Base-by-base conservation (phyloP, 2,888 invertebrate species). In the Apodemia duryi region DNA sequence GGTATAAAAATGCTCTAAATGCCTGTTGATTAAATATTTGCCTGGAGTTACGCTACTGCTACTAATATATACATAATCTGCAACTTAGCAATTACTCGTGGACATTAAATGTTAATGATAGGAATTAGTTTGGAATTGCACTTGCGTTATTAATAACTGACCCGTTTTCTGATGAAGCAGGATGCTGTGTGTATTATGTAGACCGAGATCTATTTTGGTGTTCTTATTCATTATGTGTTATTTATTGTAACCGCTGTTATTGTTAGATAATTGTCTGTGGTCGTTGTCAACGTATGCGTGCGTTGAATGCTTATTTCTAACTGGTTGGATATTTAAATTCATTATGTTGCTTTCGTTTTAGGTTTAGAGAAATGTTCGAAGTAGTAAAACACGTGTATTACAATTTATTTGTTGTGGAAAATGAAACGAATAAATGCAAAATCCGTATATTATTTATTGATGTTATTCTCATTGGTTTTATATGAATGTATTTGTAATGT, bases 121-220 rank as follows among this genome's bases (percentile, higher is more conserved):
- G 63, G 38, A 41, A 1, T 52, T 38, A 54, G 52, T 54, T 41
- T 46, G 57, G 60, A 57, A 64, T 64, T 64, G 72, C 73, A 75
- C 74, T 73, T 70, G 72, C 67, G 73, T 66, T 74, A 75, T 75
- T 79, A 78, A 78, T 80, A 78, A 76, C 79, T 82, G 83, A 81
- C 83, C 80, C 70, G 76, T 78, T 81, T 83, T 76, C 75, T 71
- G 65, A 71, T 73, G 72, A 72, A 77, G 74, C 82, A 80, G 81
- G 80, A 81, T 80, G 76, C 72, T 72, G 73, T 71, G 68, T 69
- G 70, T 73, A 78, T 69, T 69, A 69, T 69, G 46, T 63, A 11
- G 64, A 46, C 43, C n/a, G 21, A 41, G 60, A 68, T 70, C 70
- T 74, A 73, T 73, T 72, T 70, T 67, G 38, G 71, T 70, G 69